Percentiles rank a stretch among this genome's conserved stretches.
Conservation (phyloP, 2,113 vertebrate species). For the Saccopteryx bilineata region DNA sequence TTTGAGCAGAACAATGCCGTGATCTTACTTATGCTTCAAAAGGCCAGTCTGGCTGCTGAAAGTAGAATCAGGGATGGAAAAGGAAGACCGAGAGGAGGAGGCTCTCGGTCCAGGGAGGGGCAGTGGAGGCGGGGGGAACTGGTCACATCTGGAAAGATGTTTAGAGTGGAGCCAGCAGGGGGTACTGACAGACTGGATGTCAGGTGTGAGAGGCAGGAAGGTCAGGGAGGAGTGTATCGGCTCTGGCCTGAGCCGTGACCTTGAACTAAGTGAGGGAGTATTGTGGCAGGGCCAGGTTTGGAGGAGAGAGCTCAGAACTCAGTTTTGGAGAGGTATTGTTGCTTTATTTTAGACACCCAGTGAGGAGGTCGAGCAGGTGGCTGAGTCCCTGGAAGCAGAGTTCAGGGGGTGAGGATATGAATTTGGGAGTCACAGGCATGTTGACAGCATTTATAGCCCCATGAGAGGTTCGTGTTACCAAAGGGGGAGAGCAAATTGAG, state of each 20-base stretch:
- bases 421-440: too few relatives aligned
- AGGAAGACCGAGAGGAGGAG: background rate
- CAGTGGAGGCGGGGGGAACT: accelerated
- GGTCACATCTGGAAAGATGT: background rate
- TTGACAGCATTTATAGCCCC: background rate
- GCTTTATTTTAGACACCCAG: background rate
- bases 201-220: background rate
- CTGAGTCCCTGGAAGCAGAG: background rate
- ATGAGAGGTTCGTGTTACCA: background rate
- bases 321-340: background rate
- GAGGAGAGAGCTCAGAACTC: background rate
- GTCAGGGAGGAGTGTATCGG: accelerated
- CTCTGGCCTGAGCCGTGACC: background rate
- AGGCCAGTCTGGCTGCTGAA: background rate
- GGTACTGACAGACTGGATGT: background rate
- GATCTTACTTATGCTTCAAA: background rate
- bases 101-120: background rate
- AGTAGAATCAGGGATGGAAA: background rate
- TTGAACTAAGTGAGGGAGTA: too few relatives aligned
- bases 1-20: background rate
- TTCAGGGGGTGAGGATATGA: background rate
- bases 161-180: background rate
- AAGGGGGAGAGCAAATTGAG: background rate
- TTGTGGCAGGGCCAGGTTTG: background rate
- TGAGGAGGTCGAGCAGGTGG: background rate